Evolutionary conservation across 1,140 invertebrate species (phyloP).

Genomic region (Anoplophora glabripennis): DNA sequence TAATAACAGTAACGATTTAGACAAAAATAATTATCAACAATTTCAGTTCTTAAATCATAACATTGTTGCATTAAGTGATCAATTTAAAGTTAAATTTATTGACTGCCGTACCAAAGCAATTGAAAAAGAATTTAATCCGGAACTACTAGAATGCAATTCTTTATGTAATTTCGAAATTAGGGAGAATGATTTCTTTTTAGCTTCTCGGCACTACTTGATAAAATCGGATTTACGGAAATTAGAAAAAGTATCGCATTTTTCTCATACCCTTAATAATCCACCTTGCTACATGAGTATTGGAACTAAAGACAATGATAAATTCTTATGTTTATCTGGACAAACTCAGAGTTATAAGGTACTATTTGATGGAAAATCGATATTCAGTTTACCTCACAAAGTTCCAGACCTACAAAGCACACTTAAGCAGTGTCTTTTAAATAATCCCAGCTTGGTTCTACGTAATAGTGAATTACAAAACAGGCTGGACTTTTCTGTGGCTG

Average conservation of each 20-base stretch:
- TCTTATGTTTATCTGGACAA: slow-evolving; percentile 6
- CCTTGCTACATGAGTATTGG: slow-evolving; percentile 11
- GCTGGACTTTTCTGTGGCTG: slow-evolving; percentile 5
- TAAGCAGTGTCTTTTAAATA: background rate
- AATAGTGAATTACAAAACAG: background rate
- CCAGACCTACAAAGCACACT: slow-evolving; percentile 4
- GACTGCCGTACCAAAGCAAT: background rate
- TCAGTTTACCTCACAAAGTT: slow-evolving; percentile 4
- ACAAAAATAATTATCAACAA: slow-evolving; percentile 12
- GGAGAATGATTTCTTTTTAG: slow-evolving; percentile 1
- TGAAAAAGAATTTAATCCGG: background rate
- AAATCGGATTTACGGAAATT: slow-evolving; percentile 9
- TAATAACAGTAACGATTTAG: background rate
- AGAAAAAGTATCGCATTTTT: slow-evolving; percentile 1
- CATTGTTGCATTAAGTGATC: background rate
- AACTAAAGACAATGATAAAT: background rate
- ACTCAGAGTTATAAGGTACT: background rate
- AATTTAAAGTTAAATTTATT: slow-evolving; percentile 3
- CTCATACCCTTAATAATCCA: background rate
- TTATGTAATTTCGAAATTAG: slow-evolving; percentile 4
- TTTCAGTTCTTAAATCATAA: slow-evolving; percentile 7
- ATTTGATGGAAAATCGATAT: slow-evolving; percentile 8
- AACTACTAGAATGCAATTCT: slow-evolving; percentile 8
- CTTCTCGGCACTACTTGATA: slow-evolving; percentile 4
- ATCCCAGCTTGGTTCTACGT: background rate